Evolutionary conservation across 2,888 invertebrate species (phyloP), one percentile per base, ranked within the genome.

Genomic region (Brachypalpus laphriformis): DNA sequence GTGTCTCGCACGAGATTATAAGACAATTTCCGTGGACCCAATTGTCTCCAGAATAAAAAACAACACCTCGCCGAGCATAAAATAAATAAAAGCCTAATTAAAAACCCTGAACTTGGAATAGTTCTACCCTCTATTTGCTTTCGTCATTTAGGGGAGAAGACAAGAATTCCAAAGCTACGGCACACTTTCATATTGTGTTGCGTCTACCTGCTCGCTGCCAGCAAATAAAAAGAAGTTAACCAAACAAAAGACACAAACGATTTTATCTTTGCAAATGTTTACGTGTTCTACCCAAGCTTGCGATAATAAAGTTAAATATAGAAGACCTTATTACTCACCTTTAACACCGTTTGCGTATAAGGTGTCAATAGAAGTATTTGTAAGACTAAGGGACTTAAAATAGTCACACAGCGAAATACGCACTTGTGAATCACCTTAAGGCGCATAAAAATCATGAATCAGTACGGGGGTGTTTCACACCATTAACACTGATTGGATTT

Each of bases 231-330:
- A 34, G 14, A 40, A 14, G 14, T 40, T 40, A 40, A 40, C 37
- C n/a, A 37, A 37, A 37, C 47, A 47, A 47, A 47, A 47, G 20
- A 20, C 1, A 47, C 47, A 47, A 47, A 47, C 51, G 51, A 51
- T 28, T n/a, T 51, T 51, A 51, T 51, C 51, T 51, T 28, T 51
- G n/a, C 25, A 51, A 51, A 51, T 51, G 28, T 51, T 51, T 51
- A 51, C 47, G 9, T 20, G 20, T 47, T 47, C 47, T 18, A 47
- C 47, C 47, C 25, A 2, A 14, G 28, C 51, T 28, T 28, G 25
- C 25, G 51, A 51, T 51, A 51, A 28, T 51, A 14, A 14, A 51
- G 28, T 14, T 51, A 51, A 51, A 28, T 51, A 51, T 51, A 51
- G 51, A 51, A 14, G 22, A 51, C 51, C 25, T 25, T n/a, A 25